Evolutionary conservation across 2,113 vertebrate genomes (phyloP), one percentile per base, ranked within the genome.

Genomic region (Telmatochromis sp.): DNA sequence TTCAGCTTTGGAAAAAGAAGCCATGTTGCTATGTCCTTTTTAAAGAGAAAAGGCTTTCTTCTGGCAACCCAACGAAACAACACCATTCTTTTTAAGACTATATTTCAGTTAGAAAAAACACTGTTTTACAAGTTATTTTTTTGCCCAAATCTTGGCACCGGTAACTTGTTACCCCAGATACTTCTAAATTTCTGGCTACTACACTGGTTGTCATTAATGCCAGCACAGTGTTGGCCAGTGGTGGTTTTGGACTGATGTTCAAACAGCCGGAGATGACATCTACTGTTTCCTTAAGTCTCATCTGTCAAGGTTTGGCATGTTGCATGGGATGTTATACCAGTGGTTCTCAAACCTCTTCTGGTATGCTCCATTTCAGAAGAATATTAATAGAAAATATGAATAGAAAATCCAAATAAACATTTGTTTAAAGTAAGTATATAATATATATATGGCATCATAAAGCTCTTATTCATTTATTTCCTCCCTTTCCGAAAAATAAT

Each of bases 31-130:
- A 21, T 40, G 19, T 26, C 21, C n/a, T 42, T 70, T 70, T 15
- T 42, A 70, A 70, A 70, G 37, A 42, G 21, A 26, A 73, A 10
- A 10, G 65, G 2, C 37, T 45, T 73, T 45, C 21, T 26, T 13
- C 68, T 45, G 68, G 21, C 13, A 73, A 45, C 37, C 37, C 13
- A 45, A 45, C 0, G 0, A 73, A 45, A 73, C 13, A 45, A 73
- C 40, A 26, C 5, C 5, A 6, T 17, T 70, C 35, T 40, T 42
- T 70, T 42, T 21, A 70, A 6, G 35, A 42, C n/a, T 3, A 37
- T 40, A 68, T 68, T 40, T 68, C 63, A 68, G 4, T 68, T 5
- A 5, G 19, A 8, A 13, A 37, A 70, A 42, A 70, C 12, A 26
- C n/a, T 23, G 65, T 70, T 70, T 70, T 70, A 40, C n/a, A 42